Base-by-base conservation (phyloP, 1,140 invertebrate species). In the Apocrypta bakeri region DNA sequence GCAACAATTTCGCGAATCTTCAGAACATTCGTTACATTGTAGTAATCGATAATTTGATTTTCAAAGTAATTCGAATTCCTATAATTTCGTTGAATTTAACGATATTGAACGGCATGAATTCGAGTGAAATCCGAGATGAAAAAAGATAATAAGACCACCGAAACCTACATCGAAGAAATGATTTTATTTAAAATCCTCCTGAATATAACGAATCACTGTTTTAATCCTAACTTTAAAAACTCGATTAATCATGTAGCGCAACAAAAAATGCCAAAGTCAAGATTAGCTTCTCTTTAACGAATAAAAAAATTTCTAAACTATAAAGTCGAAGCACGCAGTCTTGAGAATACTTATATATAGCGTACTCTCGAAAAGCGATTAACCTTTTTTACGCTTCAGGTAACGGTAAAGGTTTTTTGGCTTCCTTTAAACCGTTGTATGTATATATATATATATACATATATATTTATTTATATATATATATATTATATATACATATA, bases 331-430 rank as follows among this genome's bases (percentile, higher is more conserved):
- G 31, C n/a, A 21, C n/a, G n/a, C n/a, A n/a, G n/a, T n/a, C 8
- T 12, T 71, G 8, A 71, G 9, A 2, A 14, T 3, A 8, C 0
- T 21, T 17, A 1, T n/a, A 56, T 56, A 4, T 37, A 9, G 33
- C 11, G 72, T 31, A n/a, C 69, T 17, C 37, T 74, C 72, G 56
- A 48, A 74, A 74, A 74, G 40, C 72, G 42, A 74, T 74, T 74
- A 74, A 24, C 40, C 27, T 42, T 74, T 74, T 73, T 42, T 56
- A 21, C n/a, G n/a, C 48, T 6, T 21, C 48, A 74, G 9, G 24
- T 40, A n/a, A n/a, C n/a, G n/a, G 42, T 56, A 56, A 74, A 6
- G 42, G 24, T 27, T 66, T 25, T 66, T 29, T 7, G 9, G 64
- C 8, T 25, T 11, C 64, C 48, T 17, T 56, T 56, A 56, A 21